Percentiles rank a stretch among this genome's conserved stretches.
Conservation (phyloP, 2,797 vertebrate species). For the Poecilia velifera region DNA sequence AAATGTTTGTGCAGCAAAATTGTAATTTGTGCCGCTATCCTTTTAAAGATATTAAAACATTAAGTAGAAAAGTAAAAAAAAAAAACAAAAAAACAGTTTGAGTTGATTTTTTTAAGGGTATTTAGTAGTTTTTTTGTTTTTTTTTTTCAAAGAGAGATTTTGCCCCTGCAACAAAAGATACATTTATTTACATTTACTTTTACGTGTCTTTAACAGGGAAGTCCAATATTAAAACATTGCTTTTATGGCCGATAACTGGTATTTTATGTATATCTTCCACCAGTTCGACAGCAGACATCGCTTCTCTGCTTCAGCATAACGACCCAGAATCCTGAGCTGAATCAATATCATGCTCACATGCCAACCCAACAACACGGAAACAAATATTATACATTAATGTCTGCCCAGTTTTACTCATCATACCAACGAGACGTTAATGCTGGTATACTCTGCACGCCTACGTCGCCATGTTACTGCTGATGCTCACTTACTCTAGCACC, state of each 20-base stretch:
- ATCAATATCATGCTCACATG: background rate
- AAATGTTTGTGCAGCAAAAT: no score
- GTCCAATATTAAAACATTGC: no score
- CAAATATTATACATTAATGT: background rate
- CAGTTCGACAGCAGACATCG: background rate
- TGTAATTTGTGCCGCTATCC: no score
- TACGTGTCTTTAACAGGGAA: background rate
- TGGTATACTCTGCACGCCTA: background rate
- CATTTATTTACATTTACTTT: background rate
- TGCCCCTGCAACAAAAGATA: background rate
- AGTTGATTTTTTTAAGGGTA: background rate
- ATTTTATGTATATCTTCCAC: background rate
- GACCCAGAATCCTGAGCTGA: background rate
- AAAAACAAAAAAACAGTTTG: background rate
- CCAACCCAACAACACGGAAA: background rate
- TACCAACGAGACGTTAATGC: background rate
- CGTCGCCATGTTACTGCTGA: background rate
- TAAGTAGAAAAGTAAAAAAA: background rate
- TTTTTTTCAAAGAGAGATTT: background rate
- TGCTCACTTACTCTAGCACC: constrained; percentile 82
- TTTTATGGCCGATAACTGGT: background rate
- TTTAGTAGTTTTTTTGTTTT: background rate
- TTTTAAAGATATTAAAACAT: background rate
- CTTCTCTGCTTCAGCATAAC: background rate
- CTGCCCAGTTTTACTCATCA: background rate